A percentile compares a stretch with the other conserved stretches of the same genome.
Evolutionary conservation across 2,888 invertebrate species (phyloP).

Genomic region (Leptothorax acervorum): DNA sequence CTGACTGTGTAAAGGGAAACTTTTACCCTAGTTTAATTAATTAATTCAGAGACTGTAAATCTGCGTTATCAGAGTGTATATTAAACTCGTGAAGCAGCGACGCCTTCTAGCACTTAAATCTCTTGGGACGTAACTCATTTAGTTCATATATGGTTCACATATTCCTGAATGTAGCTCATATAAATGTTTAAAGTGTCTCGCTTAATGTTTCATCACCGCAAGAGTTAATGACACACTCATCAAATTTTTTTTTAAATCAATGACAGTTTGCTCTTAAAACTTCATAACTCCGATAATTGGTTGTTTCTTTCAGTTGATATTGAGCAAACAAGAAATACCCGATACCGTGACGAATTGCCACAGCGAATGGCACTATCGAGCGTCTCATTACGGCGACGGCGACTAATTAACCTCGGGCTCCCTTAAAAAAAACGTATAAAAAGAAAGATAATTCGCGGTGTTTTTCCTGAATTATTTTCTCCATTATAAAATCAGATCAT

Average conservation of each 20-base stretch:
- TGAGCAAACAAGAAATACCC: constrained; percentile 14
- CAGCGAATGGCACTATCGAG: neutral
- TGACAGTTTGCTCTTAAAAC: neutral
- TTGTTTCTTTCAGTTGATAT: constrained; percentile 11
- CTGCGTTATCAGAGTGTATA: neutral
- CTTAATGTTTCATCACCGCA: constrained; percentile 18
- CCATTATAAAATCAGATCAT: neutral
- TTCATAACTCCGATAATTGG: constrained; percentile 6
- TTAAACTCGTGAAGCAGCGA: neutral
- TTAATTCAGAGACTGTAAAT: constrained; percentile 21
- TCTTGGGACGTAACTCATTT: constrained; percentile 7
- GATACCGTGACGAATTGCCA: neutral
- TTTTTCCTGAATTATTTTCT: neutral
- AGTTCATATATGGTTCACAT: neutral
- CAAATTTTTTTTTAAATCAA: constrained; percentile 2
- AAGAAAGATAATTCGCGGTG: neutral
- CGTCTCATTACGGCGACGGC: neutral
- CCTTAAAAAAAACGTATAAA: neutral
- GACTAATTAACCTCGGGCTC: constrained; percentile 1
- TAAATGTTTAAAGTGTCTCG: constrained; percentile 16
- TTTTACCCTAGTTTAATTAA: neutral
- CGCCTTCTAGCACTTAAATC: neutral
- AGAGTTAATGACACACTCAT: constrained; percentile 19
- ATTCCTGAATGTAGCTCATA: neutral
- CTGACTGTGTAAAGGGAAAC: no score